Percentiles rank a stretch among this genome's conserved stretches.
Conservation (phyloP, 2,797 vertebrate species). For the Mallotus villosus region DNA sequence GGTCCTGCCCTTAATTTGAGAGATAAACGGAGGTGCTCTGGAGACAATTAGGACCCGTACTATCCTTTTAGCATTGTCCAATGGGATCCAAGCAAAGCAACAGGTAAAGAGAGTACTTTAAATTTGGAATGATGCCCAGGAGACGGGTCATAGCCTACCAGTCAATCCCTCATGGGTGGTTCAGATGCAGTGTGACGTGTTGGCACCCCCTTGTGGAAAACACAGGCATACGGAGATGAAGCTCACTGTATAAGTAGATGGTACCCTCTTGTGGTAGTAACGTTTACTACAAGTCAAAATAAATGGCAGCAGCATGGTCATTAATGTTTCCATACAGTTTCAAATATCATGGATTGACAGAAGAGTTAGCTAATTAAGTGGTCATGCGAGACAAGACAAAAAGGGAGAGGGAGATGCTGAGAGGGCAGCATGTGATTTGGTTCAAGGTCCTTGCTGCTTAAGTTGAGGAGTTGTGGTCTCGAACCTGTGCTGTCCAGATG, state of each 20-base stretch:
- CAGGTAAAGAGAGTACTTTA: conserved; percentile 49
- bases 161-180: conserved; percentile 53
- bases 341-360: too few relatives aligned
- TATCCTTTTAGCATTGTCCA: not conserved
- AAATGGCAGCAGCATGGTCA: too few relatives aligned
- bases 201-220: not conserved
- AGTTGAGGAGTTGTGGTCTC: too few relatives aligned
- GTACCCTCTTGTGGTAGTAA: not conserved
- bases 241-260: not conserved
- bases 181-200: conserved; percentile 52
- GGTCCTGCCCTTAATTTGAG: not conserved
- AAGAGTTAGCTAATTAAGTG: too few relatives aligned
- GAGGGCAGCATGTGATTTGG: too few relatives aligned
- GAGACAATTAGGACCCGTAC: not conserved
- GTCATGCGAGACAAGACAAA: too few relatives aligned
- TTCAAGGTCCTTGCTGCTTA: too few relatives aligned
- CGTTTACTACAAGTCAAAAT: not conserved
- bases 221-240: not conserved
- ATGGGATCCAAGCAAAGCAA: conserved; percentile 5
- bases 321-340: too few relatives aligned
- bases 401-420: too few relatives aligned
- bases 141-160: conserved; percentile 40
- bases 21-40: not conserved
- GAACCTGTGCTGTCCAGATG: too few relatives aligned
- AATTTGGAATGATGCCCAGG: conserved; percentile 47